Percentiles rank a stretch among this genome's conserved stretches.
Conservation (phyloP, 2,113 vertebrate species). For the Aythya baeri region DNA sequence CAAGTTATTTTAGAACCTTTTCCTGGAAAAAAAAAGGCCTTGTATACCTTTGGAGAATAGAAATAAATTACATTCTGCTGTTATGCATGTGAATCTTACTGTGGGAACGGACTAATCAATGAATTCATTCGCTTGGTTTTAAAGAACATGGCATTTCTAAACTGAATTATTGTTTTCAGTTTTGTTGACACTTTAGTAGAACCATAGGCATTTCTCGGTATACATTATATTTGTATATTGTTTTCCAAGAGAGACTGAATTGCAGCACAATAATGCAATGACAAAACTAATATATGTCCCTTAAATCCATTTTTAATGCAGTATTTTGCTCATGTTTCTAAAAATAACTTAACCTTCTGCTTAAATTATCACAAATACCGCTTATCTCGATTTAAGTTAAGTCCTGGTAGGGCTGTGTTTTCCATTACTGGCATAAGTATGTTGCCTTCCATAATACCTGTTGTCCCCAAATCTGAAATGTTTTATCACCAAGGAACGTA, state of each 20-base stretch:
- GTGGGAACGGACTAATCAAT: neutral
- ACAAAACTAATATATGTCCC: neutral
- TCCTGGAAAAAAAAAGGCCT: neutral
- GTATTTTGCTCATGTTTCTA: slow-evolving; percentile 42
- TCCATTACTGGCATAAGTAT: neutral
- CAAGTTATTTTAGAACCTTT: neutral
- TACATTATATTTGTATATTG: slow-evolving; percentile 10
- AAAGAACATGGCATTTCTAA: slow-evolving; percentile 8
- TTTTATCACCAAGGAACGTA: neutral
- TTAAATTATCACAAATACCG: neutral
- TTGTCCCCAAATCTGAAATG: neutral
- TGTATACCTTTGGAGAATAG: neutral
- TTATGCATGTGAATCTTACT: slow-evolving; percentile 20
- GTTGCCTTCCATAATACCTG: neutral
- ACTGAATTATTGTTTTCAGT: slow-evolving; percentile 5
- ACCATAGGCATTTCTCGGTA: neutral
- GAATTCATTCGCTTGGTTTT: slow-evolving; percentile 35
- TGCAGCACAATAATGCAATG: slow-evolving; percentile 15
- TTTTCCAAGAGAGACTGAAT: neutral
- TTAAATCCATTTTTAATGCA: slow-evolving; percentile 19
- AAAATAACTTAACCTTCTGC: slow-evolving; percentile 18
- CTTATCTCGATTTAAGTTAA: neutral
- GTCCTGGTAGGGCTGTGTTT: neutral
- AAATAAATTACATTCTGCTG: slow-evolving; percentile 17
- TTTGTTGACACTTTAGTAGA: slow-evolving; percentile 31